These are phyloP conservation scores for Micromussa lordhowensis DNA, from an alignment of 92 coral and sea anemone species.

Conservation along the genomic window DNA sequence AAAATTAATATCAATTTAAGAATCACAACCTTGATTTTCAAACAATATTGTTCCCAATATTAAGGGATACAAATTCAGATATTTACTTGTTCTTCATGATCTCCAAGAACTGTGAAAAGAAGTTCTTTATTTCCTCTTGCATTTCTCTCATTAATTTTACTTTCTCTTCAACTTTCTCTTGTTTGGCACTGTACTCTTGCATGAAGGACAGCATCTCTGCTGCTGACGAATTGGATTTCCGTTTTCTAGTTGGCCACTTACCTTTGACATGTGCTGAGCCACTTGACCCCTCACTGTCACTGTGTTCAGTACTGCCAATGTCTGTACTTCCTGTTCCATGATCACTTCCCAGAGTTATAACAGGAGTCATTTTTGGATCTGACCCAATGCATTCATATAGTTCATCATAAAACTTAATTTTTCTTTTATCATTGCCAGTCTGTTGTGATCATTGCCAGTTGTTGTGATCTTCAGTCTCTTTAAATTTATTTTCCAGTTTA, in stretches of 20 bases:
- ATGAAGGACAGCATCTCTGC: slow-evolving; percentile 41
- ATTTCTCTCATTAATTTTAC: slow-evolving; percentile 14
- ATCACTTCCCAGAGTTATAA: slow-evolving; percentile 57
- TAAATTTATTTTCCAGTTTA: slow-evolving; percentile 55
- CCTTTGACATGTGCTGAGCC: slow-evolving; percentile 20
- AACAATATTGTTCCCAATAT: too few species aligned
- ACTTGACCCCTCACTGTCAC: slow-evolving; percentile 23
- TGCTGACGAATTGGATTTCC: slow-evolving; percentile 40
- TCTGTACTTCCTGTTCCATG: too few species aligned
- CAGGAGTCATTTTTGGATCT: slow-evolving; percentile 73
- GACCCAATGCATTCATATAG: slow-evolving; percentile 59
- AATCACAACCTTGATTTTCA: too few species aligned
- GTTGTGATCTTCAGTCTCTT: too few species aligned
- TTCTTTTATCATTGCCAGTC: too few species aligned
- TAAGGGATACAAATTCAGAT: too few species aligned
- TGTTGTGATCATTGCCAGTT: too few species aligned
- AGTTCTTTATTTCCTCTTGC: too few species aligned
- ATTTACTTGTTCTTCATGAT: too few species aligned
- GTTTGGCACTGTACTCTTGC: slow-evolving; percentile 28
- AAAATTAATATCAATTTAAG: too few species aligned
- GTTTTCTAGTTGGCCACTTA: slow-evolving; percentile 36
- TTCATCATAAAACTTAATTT: slow-evolving; percentile 49
- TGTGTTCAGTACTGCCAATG: slow-evolving; percentile 9
- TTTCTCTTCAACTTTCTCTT: slow-evolving; percentile 41
- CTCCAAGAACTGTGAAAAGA: too few species aligned